phyloP scores from a whole-genome alignment of 2,113 vertebrate species.

The Nothoprocta pentlandii region DNA sequence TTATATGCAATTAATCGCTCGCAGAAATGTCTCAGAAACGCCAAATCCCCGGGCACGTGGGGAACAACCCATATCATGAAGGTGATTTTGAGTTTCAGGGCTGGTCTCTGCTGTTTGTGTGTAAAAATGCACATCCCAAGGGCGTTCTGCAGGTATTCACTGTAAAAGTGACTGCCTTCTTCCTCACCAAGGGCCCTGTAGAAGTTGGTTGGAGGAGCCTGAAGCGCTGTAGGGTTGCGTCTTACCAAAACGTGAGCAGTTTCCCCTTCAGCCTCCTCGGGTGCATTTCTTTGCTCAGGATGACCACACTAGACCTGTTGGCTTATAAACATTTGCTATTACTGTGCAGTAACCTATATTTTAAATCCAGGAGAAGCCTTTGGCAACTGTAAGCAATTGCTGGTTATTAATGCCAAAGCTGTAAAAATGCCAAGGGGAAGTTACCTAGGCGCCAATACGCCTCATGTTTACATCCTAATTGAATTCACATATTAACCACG shows the following conservation, averaged over 20 bases:
- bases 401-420: slow-evolving; percentile 54
- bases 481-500: slow-evolving; percentile 55
- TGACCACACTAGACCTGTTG: not conserved
- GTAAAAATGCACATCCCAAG: not conserved
- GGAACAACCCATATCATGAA: not conserved
- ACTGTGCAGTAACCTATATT: not conserved
- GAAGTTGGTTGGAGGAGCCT: not conserved
- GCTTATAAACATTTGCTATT: not conserved
- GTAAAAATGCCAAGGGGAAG: slow-evolving; percentile 38
- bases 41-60: not conserved
- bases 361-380: slow-evolving; percentile 34
- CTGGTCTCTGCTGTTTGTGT: not conserved
- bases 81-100: not conserved
- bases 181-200: accelerated
- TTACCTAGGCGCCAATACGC: not conserved
- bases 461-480: slow-evolving; percentile 55
- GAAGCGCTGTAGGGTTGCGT: accelerated
- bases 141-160: not conserved
- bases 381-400: slow-evolving; percentile 37
- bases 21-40: not conserved
- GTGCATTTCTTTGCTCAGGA: not conserved
- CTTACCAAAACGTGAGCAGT: not conserved
- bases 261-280: not conserved
- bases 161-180: not conserved
- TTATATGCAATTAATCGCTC: not conserved